These are phyloP conservation scores for Hydrolagus colliei DNA, from an alignment of 2,797 vertebrate genomes.

Conservation along the genomic window DNA sequence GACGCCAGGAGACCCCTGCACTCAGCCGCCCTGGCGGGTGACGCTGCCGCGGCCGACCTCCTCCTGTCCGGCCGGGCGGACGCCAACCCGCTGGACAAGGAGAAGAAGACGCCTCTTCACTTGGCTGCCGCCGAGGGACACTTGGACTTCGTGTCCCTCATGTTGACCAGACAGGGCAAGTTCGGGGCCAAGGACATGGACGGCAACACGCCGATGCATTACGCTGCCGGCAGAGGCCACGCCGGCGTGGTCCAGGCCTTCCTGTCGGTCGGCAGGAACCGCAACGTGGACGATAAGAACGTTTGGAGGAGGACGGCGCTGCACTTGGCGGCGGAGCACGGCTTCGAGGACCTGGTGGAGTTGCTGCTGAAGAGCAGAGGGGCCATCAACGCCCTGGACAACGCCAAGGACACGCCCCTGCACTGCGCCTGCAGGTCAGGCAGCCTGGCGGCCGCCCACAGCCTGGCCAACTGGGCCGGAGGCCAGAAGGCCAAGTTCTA, in stretches of 20 bases:
- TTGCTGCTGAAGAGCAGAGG: slow-evolving; percentile 54
- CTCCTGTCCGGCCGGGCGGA: slow-evolving; percentile 55
- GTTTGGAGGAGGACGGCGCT: slow-evolving; percentile 65
- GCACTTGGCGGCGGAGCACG: slow-evolving; percentile 59
- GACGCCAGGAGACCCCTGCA: slow-evolving; percentile 57
- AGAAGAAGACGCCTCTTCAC: slow-evolving; percentile 64
- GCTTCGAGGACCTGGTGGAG: slow-evolving; percentile 47
- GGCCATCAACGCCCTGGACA: slow-evolving; percentile 58
- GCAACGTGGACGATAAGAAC: slow-evolving; percentile 60
- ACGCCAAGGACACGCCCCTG: slow-evolving; percentile 61
- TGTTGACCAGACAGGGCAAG: slow-evolving; percentile 55
- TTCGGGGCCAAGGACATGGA: slow-evolving; percentile 61
- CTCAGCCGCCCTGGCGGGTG: slow-evolving; percentile 51
- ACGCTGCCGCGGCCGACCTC: slow-evolving; percentile 46
- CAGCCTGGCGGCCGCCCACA: slow-evolving; percentile 45
- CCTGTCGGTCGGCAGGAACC: slow-evolving; percentile 48
- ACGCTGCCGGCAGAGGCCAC: slow-evolving; percentile 50
- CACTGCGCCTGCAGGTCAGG: slow-evolving; percentile 59
- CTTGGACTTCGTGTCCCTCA: slow-evolving; percentile 36
- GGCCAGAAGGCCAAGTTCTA: slow-evolving; percentile 54
- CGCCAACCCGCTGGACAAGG: slow-evolving; percentile 52
- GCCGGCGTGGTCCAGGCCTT: slow-evolving; percentile 44
- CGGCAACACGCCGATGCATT: slow-evolving; percentile 60
- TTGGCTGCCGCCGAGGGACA: slow-evolving; percentile 53
- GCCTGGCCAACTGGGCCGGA: slow-evolving; percentile 47